Conservation (phyloP, 2,888 invertebrate genomes). For the Heliconius aoede region DNA sequence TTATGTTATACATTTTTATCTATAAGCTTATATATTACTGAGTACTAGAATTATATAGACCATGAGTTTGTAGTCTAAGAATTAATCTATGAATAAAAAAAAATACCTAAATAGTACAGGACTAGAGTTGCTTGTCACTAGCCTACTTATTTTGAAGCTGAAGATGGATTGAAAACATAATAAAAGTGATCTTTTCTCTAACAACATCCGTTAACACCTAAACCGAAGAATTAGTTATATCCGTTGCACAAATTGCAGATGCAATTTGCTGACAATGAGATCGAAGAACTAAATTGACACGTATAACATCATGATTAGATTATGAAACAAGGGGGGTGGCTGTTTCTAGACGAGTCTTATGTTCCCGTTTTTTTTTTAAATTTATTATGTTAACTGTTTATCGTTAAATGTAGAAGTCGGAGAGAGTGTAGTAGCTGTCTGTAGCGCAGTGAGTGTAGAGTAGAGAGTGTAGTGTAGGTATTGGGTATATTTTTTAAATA, state of each 20-base stretch:
- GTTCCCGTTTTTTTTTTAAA: neutral
- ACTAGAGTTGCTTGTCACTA: no score
- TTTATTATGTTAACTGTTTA: neutral
- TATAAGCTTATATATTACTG: neutral
- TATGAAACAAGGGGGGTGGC: constrained; percentile 7
- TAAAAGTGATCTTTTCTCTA: neutral
- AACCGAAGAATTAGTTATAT: constrained; percentile 11
- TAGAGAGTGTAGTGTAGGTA: no score
- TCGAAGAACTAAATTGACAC: constrained; percentile 15
- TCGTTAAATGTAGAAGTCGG: neutral
- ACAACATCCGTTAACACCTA: constrained; percentile 18
- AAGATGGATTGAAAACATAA: neutral
- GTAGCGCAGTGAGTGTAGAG: no score
- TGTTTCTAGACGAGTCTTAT: neutral
- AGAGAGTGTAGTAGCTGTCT: neutral
- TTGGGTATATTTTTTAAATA: neutral
- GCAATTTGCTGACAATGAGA: constrained; percentile 25
- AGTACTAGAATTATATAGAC: neutral
- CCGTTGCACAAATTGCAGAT: constrained; percentile 19
- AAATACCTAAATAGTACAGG: no score
- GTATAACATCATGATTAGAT: constrained; percentile 12
- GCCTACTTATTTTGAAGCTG: neutral
- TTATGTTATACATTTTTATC: neutral
- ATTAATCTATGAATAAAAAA: no score
- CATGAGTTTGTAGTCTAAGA: neutral